phyloP scores from a whole-genome alignment of 2,888 invertebrate species.

The Parnassius glacialis region DNA sequence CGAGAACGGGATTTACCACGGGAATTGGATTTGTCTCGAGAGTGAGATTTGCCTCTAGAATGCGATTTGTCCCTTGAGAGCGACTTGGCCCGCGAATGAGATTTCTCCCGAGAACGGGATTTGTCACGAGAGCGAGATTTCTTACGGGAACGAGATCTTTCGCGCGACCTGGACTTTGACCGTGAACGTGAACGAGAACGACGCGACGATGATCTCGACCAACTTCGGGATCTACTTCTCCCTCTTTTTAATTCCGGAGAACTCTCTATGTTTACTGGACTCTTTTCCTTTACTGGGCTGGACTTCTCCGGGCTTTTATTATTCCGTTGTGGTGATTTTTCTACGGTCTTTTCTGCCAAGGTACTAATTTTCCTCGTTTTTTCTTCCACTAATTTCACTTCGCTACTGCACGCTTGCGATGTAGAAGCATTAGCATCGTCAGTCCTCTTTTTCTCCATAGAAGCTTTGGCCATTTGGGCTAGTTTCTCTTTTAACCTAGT shows the following conservation, averaged over 20 bases:
- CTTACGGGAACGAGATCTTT: conserved; percentile 36
- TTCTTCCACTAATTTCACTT: conserved; percentile 27
- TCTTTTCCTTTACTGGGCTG: conserved; percentile 40
- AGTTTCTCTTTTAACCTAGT: conserved; percentile 83
- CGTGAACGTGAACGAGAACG: conserved; percentile 39
- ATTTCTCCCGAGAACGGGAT: conserved; percentile 47
- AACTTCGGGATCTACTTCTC: conserved; percentile 47
- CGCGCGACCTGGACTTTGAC: conserved; percentile 49
- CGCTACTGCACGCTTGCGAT: conserved; percentile 33
- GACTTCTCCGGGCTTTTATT: conserved; percentile 32
- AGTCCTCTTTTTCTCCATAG: conserved; percentile 47
- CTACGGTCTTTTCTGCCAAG: conserved; percentile 26
- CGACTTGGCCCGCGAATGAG: conserved; percentile 37
- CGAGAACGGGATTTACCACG: conserved; percentile 40
- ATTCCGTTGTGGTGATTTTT: conserved; percentile 37
- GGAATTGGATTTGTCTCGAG: conserved; percentile 44
- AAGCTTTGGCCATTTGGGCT: conserved; percentile 86
- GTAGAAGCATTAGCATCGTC: conserved; percentile 54
- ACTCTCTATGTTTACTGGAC: conserved; percentile 46
- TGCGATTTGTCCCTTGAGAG: conserved; percentile 43
- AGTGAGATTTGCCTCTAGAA: conserved; percentile 50
- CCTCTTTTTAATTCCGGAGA: conserved; percentile 48
- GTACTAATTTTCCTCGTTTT: conserved; percentile 33
- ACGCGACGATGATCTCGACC: conserved; percentile 59
- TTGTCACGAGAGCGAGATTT: conserved; percentile 50